A percentile compares a stretch with the other conserved stretches of the same genome.
phyloP scores from a whole-genome alignment of 2,888 invertebrate species.

The Blera fallax region DNA sequence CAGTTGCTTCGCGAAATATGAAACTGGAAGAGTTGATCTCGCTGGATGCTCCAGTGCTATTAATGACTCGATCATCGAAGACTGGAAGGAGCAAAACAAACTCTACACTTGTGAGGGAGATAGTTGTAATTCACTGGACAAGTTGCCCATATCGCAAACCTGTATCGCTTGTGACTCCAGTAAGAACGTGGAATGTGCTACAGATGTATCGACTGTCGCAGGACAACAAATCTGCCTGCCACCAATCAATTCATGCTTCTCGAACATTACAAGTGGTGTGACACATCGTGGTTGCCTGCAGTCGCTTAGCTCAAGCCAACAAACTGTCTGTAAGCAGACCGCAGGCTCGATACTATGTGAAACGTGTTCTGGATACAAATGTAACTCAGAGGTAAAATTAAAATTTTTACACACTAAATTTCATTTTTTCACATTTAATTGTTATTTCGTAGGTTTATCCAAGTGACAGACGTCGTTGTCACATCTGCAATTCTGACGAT shows the following conservation, averaged over 20 bases:
- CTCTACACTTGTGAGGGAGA: constrained; percentile 75
- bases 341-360: constrained; percentile 74
- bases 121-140: constrained; percentile 75
- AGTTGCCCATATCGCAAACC: constrained; percentile 73
- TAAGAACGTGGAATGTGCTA: constrained; percentile 76
- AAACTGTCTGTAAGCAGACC: constrained; percentile 73
- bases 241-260: constrained; percentile 75
- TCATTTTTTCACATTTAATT: constrained; percentile 4
- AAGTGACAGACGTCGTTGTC: constrained; percentile 76
- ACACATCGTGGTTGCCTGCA: constrained; percentile 78
- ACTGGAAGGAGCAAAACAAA: constrained; percentile 76
- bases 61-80: constrained; percentile 73
- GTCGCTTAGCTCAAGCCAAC: constrained; percentile 69
- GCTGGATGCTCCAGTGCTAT: constrained; percentile 77
- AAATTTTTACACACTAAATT: background rate
- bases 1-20: constrained; percentile 78
- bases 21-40: constrained; percentile 72
- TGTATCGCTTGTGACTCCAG: constrained; percentile 78
- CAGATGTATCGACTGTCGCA: constrained; percentile 74
- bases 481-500: constrained; percentile 76
- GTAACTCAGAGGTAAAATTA: constrained; percentile 75
- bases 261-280: constrained; percentile 73
- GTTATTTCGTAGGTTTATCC: constrained; percentile 75
- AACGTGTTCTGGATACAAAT: constrained; percentile 75
- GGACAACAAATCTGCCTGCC: constrained; percentile 73